Conservation (phyloP, 2,797 vertebrate genomes). For the Sebastes reedi region DNA sequence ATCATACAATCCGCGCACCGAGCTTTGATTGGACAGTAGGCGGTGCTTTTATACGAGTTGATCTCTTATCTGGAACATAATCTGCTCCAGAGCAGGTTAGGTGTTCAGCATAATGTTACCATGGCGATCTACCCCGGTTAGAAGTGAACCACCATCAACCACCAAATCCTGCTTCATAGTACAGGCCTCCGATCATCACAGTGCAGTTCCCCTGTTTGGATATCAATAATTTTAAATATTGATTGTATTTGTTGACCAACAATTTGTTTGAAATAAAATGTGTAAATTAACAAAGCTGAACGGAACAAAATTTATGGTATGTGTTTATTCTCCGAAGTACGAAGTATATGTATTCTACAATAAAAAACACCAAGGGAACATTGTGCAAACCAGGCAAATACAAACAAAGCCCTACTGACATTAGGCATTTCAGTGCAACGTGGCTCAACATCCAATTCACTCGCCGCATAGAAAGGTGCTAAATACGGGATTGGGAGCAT, state of each 20-base stretch:
- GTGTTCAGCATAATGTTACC: too few species aligned
- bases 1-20: too few species aligned
- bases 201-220: background rate
- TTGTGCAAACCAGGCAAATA: constrained; percentile 76
- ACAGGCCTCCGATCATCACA: background rate
- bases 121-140: too few species aligned
- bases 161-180: too few species aligned
- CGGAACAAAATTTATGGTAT: background rate
- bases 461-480: background rate
- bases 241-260: constrained; percentile 30
- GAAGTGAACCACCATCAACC: too few species aligned
- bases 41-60: too few species aligned
- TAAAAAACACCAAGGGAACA: constrained; percentile 50
- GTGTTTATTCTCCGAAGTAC: constrained; percentile 64
- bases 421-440: constrained; percentile 67
- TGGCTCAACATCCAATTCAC: constrained; percentile 33
- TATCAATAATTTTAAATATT: constrained; percentile 14
- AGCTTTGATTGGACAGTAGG: too few species aligned
- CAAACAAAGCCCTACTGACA: constrained; percentile 54
- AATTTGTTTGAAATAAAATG: constrained; percentile 35
- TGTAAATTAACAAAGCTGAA: constrained; percentile 42
- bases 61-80: too few species aligned
- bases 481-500: too few species aligned
- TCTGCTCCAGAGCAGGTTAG: too few species aligned
- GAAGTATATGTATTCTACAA: constrained; percentile 53